These are phyloP conservation scores for Macrostomum lignano DNA, from an alignment of 1,140 invertebrate species.

Conservation along the genomic window DNA sequence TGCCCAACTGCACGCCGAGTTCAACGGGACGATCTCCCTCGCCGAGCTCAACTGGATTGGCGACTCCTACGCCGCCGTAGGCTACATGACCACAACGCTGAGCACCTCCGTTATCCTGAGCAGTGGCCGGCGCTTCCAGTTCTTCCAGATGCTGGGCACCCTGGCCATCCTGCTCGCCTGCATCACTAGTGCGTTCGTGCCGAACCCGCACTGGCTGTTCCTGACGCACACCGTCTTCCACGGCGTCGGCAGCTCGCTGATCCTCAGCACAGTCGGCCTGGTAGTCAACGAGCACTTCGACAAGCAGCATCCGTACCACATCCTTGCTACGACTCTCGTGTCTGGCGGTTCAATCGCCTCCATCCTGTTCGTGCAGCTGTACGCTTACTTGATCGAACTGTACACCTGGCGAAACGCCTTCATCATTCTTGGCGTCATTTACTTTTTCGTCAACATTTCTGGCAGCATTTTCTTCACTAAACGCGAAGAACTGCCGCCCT, in stretches of 20 bases:
- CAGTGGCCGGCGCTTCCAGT: background rate
- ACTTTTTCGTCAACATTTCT: conserved; percentile 3
- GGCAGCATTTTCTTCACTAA: background rate
- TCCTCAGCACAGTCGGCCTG: conserved; percentile 4
- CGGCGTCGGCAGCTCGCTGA: background rate
- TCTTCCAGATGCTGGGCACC: conserved; percentile 3
- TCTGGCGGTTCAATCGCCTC: conserved; percentile 6
- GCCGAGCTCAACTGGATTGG: conserved; percentile 6
- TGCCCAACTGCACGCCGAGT: conserved; percentile 2
- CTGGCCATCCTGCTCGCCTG: background rate
- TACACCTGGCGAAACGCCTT: conserved; percentile 3
- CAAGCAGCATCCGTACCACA: conserved; percentile 4
- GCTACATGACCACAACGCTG: conserved; percentile 4
- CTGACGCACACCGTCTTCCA: conserved; percentile 5
- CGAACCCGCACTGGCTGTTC: conserved; percentile 5
- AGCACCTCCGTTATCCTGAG: conserved; percentile 3
- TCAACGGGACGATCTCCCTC: background rate
- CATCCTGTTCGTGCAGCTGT: conserved; percentile 5
- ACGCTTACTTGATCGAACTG: conserved; percentile 5
- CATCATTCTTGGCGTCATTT: conserved; percentile 5
- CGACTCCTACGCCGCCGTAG: conserved; percentile 5
- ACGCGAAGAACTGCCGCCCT: background rate
- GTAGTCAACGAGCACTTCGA: conserved; percentile 6
- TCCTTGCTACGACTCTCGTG: conserved; percentile 4
- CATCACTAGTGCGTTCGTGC: background rate